A percentile compares a stretch with the other conserved stretches of the same genome.
Evolutionary conservation across 2,113 vertebrate species (phyloP).

Genomic region (Ctenodactylus gundi): DNA sequence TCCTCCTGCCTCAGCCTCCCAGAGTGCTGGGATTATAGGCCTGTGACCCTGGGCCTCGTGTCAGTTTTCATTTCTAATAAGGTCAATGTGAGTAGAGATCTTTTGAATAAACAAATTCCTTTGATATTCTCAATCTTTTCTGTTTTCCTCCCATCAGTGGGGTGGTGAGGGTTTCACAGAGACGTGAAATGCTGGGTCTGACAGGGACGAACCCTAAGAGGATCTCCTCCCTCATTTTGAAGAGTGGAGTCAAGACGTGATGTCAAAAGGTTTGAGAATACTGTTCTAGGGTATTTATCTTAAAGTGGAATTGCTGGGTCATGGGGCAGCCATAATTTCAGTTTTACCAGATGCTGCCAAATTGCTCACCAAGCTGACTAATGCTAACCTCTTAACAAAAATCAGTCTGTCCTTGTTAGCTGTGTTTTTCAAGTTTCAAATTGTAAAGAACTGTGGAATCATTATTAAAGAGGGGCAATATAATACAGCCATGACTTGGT

Average conservation of each 20-base stretch:
- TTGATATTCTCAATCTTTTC: neutral
- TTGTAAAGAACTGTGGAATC: neutral
- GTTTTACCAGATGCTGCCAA: neutral
- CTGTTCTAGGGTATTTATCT: neutral
- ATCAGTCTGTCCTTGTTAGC: neutral
- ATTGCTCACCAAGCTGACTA: neutral
- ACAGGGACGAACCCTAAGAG: neutral
- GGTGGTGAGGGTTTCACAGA: neutral
- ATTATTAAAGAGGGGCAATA: neutral
- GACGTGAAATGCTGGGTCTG: neutral
- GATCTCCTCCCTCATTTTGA: neutral
- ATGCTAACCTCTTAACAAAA: neutral
- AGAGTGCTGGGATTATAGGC: too few species aligned
- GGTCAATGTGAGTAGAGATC: neutral
- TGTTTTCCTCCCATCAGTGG: neutral
- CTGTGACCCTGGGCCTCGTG: too few species aligned
- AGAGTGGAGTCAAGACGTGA: neutral
- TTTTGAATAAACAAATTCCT: neutral
- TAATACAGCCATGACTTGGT: constrained; percentile 23
- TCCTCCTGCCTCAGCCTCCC: too few species aligned
- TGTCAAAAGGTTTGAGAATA: neutral
- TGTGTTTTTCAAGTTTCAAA: neutral
- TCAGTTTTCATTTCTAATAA: constrained; percentile 34
- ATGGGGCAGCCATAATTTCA: neutral
- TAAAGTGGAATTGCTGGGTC: neutral